phyloP scores from a whole-genome alignment of 2,888 invertebrate genomes.

The Campoplex nolae region DNA sequence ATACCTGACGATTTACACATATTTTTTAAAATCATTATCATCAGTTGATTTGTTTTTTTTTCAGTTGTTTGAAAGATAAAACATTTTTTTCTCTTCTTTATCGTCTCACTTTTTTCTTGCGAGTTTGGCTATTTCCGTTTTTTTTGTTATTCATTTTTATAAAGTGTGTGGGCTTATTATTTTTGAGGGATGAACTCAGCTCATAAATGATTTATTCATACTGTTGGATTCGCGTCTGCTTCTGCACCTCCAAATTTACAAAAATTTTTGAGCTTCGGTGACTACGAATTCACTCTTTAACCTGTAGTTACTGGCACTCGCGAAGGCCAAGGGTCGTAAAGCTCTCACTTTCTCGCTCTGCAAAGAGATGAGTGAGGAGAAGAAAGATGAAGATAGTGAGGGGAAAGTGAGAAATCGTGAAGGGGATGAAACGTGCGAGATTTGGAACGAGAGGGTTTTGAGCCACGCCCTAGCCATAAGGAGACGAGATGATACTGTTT shows the following conservation, averaged over 20 bases:
- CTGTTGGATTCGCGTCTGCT: neutral
- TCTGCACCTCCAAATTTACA: neutral
- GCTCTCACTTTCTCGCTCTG: neutral
- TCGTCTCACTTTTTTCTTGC: neutral
- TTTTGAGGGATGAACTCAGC: neutral
- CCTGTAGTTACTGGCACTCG: slow-evolving; percentile 40
- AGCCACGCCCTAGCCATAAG: slow-evolving; percentile 80
- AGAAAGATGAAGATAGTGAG: slow-evolving; percentile 20
- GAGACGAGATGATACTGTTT: slow-evolving; percentile 78
- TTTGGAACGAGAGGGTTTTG: slow-evolving; percentile 72
- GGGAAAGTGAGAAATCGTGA: slow-evolving; percentile 58
- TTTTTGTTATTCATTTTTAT: neutral
- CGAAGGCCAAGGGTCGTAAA: slow-evolving; percentile 46
- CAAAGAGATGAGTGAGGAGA: neutral
- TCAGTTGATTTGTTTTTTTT: neutral
- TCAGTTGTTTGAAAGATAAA: neutral
- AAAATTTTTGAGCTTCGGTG: slow-evolving; percentile 19
- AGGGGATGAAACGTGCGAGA: slow-evolving; percentile 71
- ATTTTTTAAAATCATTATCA: too few relatives aligned
- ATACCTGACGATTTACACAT: too few relatives aligned
- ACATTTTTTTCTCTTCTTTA: neutral
- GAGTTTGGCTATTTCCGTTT: neutral
- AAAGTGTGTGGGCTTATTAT: neutral
- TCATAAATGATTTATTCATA: slow-evolving; percentile 7
- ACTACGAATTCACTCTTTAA: slow-evolving; percentile 23